Evolutionary conservation across 2,113 vertebrate genomes (phyloP), one percentile per base, ranked within the genome.

Genomic region (Tursiops truncatus): DNA sequence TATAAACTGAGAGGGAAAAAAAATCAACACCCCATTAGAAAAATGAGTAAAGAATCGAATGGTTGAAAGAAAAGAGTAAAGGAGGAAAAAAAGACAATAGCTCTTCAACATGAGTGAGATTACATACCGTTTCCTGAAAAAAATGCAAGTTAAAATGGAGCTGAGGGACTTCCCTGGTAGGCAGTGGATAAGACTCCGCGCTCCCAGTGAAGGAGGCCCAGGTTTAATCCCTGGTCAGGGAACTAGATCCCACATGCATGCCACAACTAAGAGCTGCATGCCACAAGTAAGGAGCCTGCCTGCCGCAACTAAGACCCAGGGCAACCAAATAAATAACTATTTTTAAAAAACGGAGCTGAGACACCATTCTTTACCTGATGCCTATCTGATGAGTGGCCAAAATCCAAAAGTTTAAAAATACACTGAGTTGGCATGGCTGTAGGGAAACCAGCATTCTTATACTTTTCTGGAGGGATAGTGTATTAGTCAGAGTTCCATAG

Each of bases 331-430:
- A 47, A 47, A 47, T 47, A 47, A 47, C 12, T 47, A 47, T 47
- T 47, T 47, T 47, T 47, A 3, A 12, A 47, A 47, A 47, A 47
- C 11, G 11, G 47, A 47, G 47, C 4, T 68, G 58, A 88, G 60
- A 94, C 90, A 70, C 65, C 56, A 89, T 81, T 80, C 68, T 83
- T 83, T 63, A 65, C 82, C 50, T 53, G 38, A 91, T 38, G 31
- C 18, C 38, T 91, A 50, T 58, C 62, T 70, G 76, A 87, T 77
- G 89, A 94, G 36, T 93, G 71, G 44, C 62, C 62, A 33, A 91
- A 83, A 93, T 93, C 38, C 18, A n/a, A 53, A 94, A 79, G 36
- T 87, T 89, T 92, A 94, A 93, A 95, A 96, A 95, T 77, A 95
- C 5, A 62, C 56, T 23, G 62, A n/a, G 60, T 56, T 96, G 85